phyloP scores from a whole-genome alignment of 2,888 invertebrate species.

The Coenonympha glycerion region DNA sequence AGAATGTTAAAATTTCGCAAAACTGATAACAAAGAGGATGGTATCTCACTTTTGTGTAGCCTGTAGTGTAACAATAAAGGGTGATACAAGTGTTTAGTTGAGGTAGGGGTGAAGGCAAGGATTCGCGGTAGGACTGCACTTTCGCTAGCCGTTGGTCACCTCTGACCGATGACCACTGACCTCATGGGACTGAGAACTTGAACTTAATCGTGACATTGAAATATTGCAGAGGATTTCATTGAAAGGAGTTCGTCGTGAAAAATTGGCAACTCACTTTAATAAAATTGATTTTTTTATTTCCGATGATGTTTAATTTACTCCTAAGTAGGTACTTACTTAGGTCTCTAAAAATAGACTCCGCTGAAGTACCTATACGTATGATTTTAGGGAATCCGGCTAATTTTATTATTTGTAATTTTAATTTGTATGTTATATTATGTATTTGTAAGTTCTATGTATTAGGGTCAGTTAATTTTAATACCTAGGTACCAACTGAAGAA shows the following conservation, averaged over 20 bases:
- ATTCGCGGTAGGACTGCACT: conserved; percentile 32
- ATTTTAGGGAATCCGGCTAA: no score
- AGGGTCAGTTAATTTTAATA: no score
- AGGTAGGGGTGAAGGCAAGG: conserved; percentile 37
- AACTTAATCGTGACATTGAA: conserved; percentile 41
- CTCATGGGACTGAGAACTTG: conserved; percentile 67
- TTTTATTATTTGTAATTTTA: no score
- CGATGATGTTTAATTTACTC: no score
- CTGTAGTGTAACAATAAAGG: conserved; percentile 22
- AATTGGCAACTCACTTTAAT: neutral
- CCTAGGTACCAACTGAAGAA: no score
- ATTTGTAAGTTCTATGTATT: no score
- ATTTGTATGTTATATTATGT: no score
- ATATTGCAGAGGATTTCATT: conserved; percentile 1
- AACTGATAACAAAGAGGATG: neutral
- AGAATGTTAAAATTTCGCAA: neutral
- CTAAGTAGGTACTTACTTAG: no score
- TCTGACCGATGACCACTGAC: conserved; percentile 67
- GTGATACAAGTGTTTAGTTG: conserved; percentile 38
- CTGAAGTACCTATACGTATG: no score
- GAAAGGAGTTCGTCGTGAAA: neutral
- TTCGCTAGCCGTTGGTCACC: conserved; percentile 68
- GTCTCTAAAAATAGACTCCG: no score
- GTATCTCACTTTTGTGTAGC: conserved; percentile 6
- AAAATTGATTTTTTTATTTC: no score